Evolutionary conservation across 2,888 invertebrate genomes (phyloP), one percentile per base, ranked within the genome.

Genomic region (Xylota sylvarum): DNA sequence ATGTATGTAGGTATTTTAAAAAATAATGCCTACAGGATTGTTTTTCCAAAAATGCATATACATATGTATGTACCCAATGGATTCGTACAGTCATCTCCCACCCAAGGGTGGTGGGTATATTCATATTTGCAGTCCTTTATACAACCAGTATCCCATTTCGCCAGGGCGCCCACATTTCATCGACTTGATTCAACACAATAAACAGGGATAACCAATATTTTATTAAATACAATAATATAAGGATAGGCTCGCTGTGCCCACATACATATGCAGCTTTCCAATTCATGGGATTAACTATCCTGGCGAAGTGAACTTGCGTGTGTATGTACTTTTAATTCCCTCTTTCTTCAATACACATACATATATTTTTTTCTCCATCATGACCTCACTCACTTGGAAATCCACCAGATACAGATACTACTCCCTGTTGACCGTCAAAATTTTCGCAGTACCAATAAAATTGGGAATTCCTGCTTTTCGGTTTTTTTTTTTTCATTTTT

Each of bases 361-460:
- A 60, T 48, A 17, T 9, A 23, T 7, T 62, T 35, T 27, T 35
- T 55, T 6, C 12, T 14, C 23, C 35, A 55, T 55, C 6, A 35
- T 32, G 37, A 27, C 37, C 30, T 32, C 17, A 23, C n/a, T 3
- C 32, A 10, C 0, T 27, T 27, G 9, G 23, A 48, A 46, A 10
- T 14, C 43, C 5, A 43, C 12, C 50, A 72, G 60, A 62, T 62
- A 37, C 48, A 65, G 55, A 37, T 32, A 32, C 37, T 56, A 58
- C 32, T 70, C 62, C 37, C 50, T 56, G 56, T 84, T 79, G 85
- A 80, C 76, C 70, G 76, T 60, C 76, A 65, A 70, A 80, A 72
- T 76, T 32, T 80, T 85, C 65, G 27, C 70, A 74, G 37, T 58
- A 30, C 79, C 79, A 85, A 85, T 80, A 80, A 79, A 85, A 76